Base-by-base conservation (phyloP, 2,888 invertebrate species). In the Troglohyphantes excavatus region DNA sequence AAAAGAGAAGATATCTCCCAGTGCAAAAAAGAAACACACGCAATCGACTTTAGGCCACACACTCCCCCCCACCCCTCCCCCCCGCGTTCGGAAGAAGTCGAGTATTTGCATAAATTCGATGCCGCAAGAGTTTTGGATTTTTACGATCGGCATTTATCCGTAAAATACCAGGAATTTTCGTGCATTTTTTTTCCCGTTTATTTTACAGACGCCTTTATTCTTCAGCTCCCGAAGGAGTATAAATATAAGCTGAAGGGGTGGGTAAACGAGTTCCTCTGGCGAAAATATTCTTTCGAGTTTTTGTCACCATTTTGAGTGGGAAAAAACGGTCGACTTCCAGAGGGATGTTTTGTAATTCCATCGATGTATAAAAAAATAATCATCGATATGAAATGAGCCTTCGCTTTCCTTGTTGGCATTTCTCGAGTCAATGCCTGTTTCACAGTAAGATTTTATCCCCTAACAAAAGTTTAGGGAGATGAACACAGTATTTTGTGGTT, bases 91-190 rank as follows among this genome's bases (percentile, higher is more conserved):
- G 17, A 19, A 19, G 27, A 72, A 46, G 70, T 72, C 61, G 59
- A n/a, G 72, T 59, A 72, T 82, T 82, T 82, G 72, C 82, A 82
- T 82, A 70, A 72, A 82, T 72, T 82, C 61, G 72, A 61, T 61
- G 68, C 33, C 59, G 39, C 33, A 5, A 53, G 39, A 27, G 68
- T 68, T 70, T 33, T 29, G 29, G 75, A 76, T 59, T 82, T 82
- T 82, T 82, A 82, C 82, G 39, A 61, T 23, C 61, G 61, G 72
- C 61, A 82, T 43, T 82, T 82, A 82, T 61, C 72, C 70, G 70
- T 63, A 43, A 82, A 82, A 72, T 72, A 82, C 68, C 53, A 2
- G 2, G 63, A 17, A 21, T 17, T 78, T 65, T 65, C 43, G 21
- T 39, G 7, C 68, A 7, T 29, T 53, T 63, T 39, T 9, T 43